A percentile compares a stretch with the other conserved stretches of the same genome.
phyloP scores from a whole-genome alignment of 1,140 invertebrate species.

The Trissolcus basalis region DNA sequence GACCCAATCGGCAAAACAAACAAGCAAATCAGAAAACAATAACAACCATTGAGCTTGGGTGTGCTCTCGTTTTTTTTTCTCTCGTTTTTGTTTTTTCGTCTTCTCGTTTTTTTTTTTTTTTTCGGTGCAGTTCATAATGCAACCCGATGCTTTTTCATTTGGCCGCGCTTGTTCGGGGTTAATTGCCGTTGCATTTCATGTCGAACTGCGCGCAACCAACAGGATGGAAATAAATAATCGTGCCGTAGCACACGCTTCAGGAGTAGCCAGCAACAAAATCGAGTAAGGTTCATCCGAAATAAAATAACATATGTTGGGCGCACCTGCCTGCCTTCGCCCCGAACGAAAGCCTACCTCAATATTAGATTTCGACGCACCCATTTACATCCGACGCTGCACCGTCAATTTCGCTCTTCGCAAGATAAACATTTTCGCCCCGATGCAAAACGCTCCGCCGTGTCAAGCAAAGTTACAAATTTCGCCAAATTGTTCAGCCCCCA shows the following conservation, averaged over 20 bases:
- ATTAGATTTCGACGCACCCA: slow-evolving; percentile 38
- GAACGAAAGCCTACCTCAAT: slow-evolving; percentile 42
- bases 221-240: slow-evolving; percentile 38
- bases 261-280: slow-evolving; percentile 32
- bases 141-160: slow-evolving; percentile 24
- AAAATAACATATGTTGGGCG: slow-evolving; percentile 39
- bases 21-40: slow-evolving; percentile 1
- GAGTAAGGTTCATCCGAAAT: slow-evolving; percentile 32
- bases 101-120: background rate
- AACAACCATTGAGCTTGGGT: background rate
- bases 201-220: slow-evolving; percentile 18
- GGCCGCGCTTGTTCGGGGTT: slow-evolving; percentile 19
- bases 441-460: background rate
- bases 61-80: too few species aligned
- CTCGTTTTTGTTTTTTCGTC: background rate
- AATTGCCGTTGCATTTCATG: slow-evolving; percentile 29
- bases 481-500: too few species aligned
- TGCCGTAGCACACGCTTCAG: slow-evolving; percentile 15
- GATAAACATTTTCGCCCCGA: background rate
- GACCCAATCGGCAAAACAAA: background rate
- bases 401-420: slow-evolving; percentile 4
- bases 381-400: slow-evolving; percentile 19
- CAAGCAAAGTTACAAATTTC: too few species aligned
- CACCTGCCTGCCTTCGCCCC: slow-evolving; percentile 18
- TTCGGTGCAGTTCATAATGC: slow-evolving; percentile 4